These are phyloP conservation scores for Tamias sibiricus DNA, from an alignment of 2,113 vertebrate species.

Conservation along the genomic window DNA sequence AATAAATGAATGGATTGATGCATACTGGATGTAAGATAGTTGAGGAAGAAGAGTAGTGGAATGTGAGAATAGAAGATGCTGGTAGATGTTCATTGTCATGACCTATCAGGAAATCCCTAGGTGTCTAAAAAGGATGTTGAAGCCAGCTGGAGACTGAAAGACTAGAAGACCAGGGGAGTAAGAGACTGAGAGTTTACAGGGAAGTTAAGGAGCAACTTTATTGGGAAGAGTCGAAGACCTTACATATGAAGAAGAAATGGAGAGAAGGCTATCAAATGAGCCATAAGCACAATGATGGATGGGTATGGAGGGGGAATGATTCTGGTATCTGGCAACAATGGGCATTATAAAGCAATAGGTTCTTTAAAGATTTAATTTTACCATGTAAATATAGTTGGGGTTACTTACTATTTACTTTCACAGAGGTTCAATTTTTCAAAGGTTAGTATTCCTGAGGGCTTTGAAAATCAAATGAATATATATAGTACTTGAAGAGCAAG, in stretches of 20 bases:
- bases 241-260: not conserved
- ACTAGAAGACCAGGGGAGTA: not conserved
- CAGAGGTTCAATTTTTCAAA: not conserved
- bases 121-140: not conserved
- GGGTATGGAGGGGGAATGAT: not conserved
- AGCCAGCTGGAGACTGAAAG: not conserved
- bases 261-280: not conserved
- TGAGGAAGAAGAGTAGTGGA: not conserved
- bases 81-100: not conserved
- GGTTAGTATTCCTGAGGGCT: not conserved
- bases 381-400: not conserved
- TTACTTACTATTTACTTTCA: not conserved
- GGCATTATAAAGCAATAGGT: not conserved
- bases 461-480: constrained; percentile 35
- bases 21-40: not conserved
- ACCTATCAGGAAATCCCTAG: not conserved
- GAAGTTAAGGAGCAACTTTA: not conserved
- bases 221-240: not conserved
- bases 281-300: not conserved
- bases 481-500: not conserved
- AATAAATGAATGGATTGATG: not conserved
- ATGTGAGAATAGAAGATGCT: not conserved
- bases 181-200: not conserved
- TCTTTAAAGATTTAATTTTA: constrained; percentile 15
- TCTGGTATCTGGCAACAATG: not conserved